These are phyloP conservation scores for Scrobipalpa atriplicella DNA, from an alignment of 2,888 invertebrate species.

Conservation along the genomic window DNA sequence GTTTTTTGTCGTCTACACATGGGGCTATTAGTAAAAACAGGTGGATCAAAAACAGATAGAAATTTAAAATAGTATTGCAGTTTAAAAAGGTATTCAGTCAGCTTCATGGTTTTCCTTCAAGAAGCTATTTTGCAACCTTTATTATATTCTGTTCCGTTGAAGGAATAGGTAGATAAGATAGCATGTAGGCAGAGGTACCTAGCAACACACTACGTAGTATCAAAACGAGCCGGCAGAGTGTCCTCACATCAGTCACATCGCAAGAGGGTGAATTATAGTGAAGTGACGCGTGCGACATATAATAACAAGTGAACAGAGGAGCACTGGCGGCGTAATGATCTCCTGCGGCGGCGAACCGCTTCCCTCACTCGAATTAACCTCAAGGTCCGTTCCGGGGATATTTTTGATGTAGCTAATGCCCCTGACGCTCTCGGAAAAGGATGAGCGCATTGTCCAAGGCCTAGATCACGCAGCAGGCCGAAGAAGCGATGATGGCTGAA, in stretches of 20 bases:
- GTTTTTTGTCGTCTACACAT: too few relatives aligned
- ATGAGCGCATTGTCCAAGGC: background rate
- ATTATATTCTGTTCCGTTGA: background rate
- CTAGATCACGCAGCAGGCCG: background rate
- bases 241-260: slow-evolving; percentile 4
- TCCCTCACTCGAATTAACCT: background rate
- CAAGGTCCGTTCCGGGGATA: background rate
- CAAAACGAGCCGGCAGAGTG: background rate
- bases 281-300: slow-evolving; percentile 61
- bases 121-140: too few relatives aligned
- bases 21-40: too few relatives aligned
- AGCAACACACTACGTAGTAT: slow-evolving; percentile 1
- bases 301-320: slow-evolving; percentile 52
- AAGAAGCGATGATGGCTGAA: too few relatives aligned
- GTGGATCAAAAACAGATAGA: too few relatives aligned
- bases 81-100: too few relatives aligned
- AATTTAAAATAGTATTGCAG: too few relatives aligned
- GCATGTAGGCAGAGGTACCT: background rate
- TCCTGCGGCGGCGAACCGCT: slow-evolving; percentile 35
- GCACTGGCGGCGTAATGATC: slow-evolving; percentile 43
- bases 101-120: too few relatives aligned
- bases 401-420: background rate
- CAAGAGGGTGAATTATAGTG: slow-evolving; percentile 48
- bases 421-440: too few relatives aligned
- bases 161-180: background rate